Evolutionary conservation across 2,888 invertebrate genomes (phyloP).

Genomic region (Sceliomorpha sp.): DNA sequence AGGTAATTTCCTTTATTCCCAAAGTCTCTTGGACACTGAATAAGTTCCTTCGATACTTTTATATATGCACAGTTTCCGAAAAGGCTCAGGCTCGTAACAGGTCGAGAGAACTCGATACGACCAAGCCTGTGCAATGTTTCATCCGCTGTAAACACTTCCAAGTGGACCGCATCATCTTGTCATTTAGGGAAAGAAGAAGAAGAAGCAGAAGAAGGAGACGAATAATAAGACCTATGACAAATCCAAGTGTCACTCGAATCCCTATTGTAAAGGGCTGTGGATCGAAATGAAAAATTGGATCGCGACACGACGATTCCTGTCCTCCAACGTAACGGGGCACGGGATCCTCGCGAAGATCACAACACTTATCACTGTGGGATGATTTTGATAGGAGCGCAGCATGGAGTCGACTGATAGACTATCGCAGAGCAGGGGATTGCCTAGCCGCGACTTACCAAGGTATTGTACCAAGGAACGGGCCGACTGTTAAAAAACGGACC

Average conservation of each 20-base stretch:
- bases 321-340: constrained; percentile 2
- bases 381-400: constrained; percentile 69
- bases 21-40: neutral
- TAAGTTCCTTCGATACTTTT: neutral
- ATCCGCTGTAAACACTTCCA: neutral
- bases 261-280: too few relatives aligned
- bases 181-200: neutral
- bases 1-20: too few relatives aligned
- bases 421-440: constrained; percentile 74
- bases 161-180: constrained; percentile 5
- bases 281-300: constrained; percentile 5
- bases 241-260: constrained; percentile 5
- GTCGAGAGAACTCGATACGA: neutral
- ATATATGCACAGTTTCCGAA: neutral
- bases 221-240: too few relatives aligned
- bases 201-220: neutral
- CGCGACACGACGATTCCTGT: neutral
- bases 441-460: constrained; percentile 65
- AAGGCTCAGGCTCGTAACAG: neutral
- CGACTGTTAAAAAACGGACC: constrained; percentile 74
- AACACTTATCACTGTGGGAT: constrained; percentile 57
- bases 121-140: neutral
- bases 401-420: constrained; percentile 76
- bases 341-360: constrained; percentile 36
- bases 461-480: constrained; percentile 64